Evolutionary conservation across 2,888 invertebrate species (phyloP), one percentile per base, ranked within the genome.

Genomic region (Leptinotarsa juncta): DNA sequence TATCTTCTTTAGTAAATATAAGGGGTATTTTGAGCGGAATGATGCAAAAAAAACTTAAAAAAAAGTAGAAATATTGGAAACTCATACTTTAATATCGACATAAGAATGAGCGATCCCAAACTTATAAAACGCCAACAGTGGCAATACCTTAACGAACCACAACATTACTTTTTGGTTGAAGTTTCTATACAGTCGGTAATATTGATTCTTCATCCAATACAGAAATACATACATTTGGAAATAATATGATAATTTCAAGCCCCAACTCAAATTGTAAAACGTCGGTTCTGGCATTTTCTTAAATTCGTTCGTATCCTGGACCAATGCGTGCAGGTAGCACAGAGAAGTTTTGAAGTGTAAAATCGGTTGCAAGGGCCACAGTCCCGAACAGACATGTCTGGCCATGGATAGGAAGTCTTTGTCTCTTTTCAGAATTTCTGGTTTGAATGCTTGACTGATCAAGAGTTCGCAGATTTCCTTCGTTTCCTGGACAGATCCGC

Each of bases 351-450:
- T 86, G 0, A 91, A 89, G 10, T 93, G 87, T 0, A 94, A 88
- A 51, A 89, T 86, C 0, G 93, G 93, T 84, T 92, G 92, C 66
- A 93, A 88, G 3, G 90, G 90, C 93, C 93, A 93, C 84, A 95
- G 87, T 0, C 94, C 94, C 67, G 92, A 89, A 2, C 95, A 84
- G 83, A 95, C 88, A 1, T 91, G 90, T 0, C 84, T 86, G 0
- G 93, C 89, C 92, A 94, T 92, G 79, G 90, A 87, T 69, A 92
- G 88, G 86, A 94, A 95, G 72, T 92, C 89, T 60, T 91, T 88
- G 0, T 90, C 90, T 3, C 91, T 91, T 65, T 90, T 89, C 69
- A 90, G 89, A 10, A 95, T 85, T 50, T 90, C 89, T 0, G 94
- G 94, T 12, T 89, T 88, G 82, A 90, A 93, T 0, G 93, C 90